phyloP scores from a whole-genome alignment of 2,797 vertebrate genomes.

The Eleutherodactylus coqui region DNA sequence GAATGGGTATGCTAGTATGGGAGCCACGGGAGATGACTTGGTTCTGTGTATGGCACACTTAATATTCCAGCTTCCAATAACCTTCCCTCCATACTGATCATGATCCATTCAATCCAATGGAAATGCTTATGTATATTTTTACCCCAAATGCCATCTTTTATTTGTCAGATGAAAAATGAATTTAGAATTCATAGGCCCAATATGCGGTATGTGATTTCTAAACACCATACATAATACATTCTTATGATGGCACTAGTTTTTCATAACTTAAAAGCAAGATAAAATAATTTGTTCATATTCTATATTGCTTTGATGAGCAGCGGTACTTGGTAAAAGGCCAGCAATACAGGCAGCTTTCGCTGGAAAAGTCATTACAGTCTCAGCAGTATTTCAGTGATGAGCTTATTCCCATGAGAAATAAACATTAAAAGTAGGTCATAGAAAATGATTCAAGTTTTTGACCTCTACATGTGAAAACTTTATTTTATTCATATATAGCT shows the following conservation, averaged over 20 bases:
- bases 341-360: conserved; percentile 22
- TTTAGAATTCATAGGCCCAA: neutral
- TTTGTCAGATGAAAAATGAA: neutral
- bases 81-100: neutral
- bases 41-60: neutral
- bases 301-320: neutral
- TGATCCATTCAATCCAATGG: neutral
- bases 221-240: neutral
- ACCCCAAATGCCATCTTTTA: neutral
- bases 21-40: no score
- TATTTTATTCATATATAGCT: neutral
- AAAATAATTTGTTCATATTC: neutral
- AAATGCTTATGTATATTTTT: neutral
- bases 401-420: conserved; percentile 38
- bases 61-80: neutral
- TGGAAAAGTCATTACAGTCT: conserved; percentile 48
- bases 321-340: conserved; percentile 7
- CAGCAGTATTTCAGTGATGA: conserved; percentile 51
- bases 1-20: no score
- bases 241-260: neutral
- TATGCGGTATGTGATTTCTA: neutral
- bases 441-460: conserved; percentile 45
- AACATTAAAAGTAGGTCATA: conserved; percentile 28
- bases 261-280: neutral
- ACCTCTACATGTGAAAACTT: conserved; percentile 30